Percentiles rank a stretch among this genome's conserved stretches.
These are phyloP conservation scores for Drosophila melanosoma DNA, from an alignment of 2,888 invertebrate species.

Conservation along the genomic window DNA sequence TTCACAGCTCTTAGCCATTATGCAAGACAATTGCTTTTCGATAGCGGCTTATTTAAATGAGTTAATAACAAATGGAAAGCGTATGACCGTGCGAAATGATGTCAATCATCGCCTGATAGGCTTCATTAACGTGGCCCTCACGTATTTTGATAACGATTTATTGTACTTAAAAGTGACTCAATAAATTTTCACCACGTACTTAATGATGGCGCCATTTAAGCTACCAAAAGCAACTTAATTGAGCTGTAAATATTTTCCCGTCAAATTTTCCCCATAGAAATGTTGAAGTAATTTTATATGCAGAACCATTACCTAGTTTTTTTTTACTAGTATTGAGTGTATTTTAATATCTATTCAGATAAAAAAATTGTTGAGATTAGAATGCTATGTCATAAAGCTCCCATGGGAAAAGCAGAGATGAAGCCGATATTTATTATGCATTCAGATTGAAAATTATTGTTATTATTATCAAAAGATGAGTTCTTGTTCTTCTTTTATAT, in stretches of 20 bases:
- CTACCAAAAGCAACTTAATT: slow-evolving; percentile 51
- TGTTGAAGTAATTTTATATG: slow-evolving; percentile 39
- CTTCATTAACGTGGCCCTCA: slow-evolving; percentile 55
- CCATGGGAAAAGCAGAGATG: too few relatives aligned
- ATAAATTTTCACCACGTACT: slow-evolving; percentile 76
- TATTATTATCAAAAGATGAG: too few relatives aligned
- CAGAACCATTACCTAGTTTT: slow-evolving; percentile 67
- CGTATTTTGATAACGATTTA: slow-evolving; percentile 68
- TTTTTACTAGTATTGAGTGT: background rate
- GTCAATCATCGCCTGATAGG: slow-evolving; percentile 55
- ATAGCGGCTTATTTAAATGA: slow-evolving; percentile 60
- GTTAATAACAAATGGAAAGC: slow-evolving; percentile 65
- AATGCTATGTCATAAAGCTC: background rate
- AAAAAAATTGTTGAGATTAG: background rate
- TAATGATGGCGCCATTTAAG: slow-evolving; percentile 65
- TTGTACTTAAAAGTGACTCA: slow-evolving; percentile 49
- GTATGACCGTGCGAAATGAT: slow-evolving; percentile 56
- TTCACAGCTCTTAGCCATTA: slow-evolving; percentile 30
- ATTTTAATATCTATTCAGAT: background rate
- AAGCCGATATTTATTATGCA: too few relatives aligned
- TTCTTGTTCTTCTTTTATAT: too few relatives aligned
- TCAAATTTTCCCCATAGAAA: slow-evolving; percentile 49
- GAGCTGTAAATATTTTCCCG: slow-evolving; percentile 41
- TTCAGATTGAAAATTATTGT: too few relatives aligned
- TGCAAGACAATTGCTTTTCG: slow-evolving; percentile 40